These are phyloP conservation scores for Goniozus legneri DNA, from an alignment of 1,140 invertebrate species.

Conservation along the genomic window DNA sequence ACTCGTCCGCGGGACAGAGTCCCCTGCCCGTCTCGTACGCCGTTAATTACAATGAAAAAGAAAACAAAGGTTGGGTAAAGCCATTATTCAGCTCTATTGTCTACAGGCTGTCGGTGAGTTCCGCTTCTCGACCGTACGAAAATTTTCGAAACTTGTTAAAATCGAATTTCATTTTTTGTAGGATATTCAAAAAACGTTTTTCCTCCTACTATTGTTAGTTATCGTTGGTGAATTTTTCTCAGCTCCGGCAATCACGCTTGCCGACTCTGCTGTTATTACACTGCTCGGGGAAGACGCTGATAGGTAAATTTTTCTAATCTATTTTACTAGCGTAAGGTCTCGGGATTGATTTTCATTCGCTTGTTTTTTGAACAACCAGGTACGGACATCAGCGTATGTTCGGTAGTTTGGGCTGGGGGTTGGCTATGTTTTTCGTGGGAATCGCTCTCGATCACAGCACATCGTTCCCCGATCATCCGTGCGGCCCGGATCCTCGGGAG, in stretches of 20 bases:
- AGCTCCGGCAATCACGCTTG: conserved; percentile 95
- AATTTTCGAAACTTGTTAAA: not conserved
- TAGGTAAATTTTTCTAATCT: conserved; percentile 48
- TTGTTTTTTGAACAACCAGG: conserved; percentile 34
- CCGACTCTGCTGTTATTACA: conserved; percentile 89
- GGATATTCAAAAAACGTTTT: conserved; percentile 95
- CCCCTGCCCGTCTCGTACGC: conserved; percentile 77
- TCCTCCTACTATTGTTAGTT: conserved; percentile 86
- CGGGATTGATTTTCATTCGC: not conserved
- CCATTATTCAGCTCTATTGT: conserved; percentile 93
- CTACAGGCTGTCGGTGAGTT: conserved; percentile 64
- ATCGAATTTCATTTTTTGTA: conserved; percentile 38
- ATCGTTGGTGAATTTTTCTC: conserved; percentile 97
- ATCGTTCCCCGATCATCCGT: conserved; percentile 85
- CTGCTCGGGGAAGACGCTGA: conserved; percentile 89
- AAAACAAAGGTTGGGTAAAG: conserved; percentile 77
- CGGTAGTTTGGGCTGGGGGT: conserved; percentile 94
- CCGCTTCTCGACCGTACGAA: not conserved
- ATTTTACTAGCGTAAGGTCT: too few species aligned
- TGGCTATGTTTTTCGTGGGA: conserved; percentile 98
- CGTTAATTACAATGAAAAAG: conserved; percentile 75
- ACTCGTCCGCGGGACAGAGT: conserved; percentile 61
- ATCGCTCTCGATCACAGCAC: conserved; percentile 97
- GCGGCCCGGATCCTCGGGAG: conserved; percentile 81
- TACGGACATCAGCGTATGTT: conserved; percentile 98